Base-by-base conservation (phyloP, 2,888 invertebrate species). In the Microctonus brassicae region DNA sequence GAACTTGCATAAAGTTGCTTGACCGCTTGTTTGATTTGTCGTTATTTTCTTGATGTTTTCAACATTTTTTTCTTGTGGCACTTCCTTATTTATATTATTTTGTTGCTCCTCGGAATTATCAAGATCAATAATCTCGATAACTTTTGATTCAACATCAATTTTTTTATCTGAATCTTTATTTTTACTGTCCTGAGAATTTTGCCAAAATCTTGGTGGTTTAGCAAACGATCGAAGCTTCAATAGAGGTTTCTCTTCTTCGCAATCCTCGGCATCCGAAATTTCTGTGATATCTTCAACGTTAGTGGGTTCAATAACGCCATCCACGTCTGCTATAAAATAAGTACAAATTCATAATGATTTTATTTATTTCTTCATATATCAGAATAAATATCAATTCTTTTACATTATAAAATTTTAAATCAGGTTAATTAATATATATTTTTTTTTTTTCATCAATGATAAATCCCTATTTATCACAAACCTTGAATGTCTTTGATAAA, bases 171-270 rank as follows among this genome's bases (percentile, higher is more conserved):
- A 3, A 34, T 24, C 22, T 22, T 57, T 65, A 5, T 65, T 55
- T 5, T 10, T 10, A 33, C 70, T 74, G 33, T 79, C 79, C 58
- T 76, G 78, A 63, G 65, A 76, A 58, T 81, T 82, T 20, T 81
- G 72, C 84, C 84, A 86, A 0, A 81, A 82, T 1, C 75, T 78
- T 0, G 84, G 83, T 24, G 81, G 80, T 70, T 84, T 86, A 1
- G 86, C 86, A 72, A 86, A 86, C 10, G 84, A 81, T 36, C 83
- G 76, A 26, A 86, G 78, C 69, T 84, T 80, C 58, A 84, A 60
- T 4, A 79, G 13, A 62, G 82, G 81, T 34, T 69, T 68, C n/a
- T 60, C 63, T 17, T 36, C 57, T 83, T 86, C 2, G 85, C 86
- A 72, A 86, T 85, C 10, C 83, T 81, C 29, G 82, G 75, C 33